Conservation (phyloP, 2,113 vertebrate species). For the Muntiacus muntjak region DNA sequence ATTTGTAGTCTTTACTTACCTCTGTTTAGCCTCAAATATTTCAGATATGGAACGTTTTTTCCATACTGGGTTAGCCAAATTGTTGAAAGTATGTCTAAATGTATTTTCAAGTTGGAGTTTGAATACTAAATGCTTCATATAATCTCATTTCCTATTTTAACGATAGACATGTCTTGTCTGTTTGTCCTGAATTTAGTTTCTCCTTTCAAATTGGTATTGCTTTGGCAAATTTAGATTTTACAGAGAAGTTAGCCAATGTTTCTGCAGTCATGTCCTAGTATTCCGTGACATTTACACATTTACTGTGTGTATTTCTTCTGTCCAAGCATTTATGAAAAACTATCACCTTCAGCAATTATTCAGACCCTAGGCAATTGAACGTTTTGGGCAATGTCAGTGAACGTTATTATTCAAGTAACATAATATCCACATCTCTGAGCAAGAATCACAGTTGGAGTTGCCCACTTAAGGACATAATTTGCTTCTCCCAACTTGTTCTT, state of each 20-base stretch:
- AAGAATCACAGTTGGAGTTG: neutral
- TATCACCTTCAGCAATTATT: neutral
- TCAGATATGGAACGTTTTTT: neutral
- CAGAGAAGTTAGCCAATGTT: neutral
- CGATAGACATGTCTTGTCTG: neutral
- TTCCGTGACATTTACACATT: neutral
- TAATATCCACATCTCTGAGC: neutral
- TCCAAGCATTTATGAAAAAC: neutral
- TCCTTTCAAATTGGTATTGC: neutral
- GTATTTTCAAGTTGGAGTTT: neutral
- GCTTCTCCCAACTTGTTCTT: neutral
- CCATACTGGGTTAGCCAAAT: neutral
- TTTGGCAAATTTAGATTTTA: neutral
- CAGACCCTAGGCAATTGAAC: neutral
- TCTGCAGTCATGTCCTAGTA: neutral
- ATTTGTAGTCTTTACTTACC: neutral
- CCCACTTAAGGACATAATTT: neutral
- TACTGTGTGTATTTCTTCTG: neutral
- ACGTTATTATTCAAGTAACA: neutral
- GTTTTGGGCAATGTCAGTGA: neutral
- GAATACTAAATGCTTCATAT: neutral
- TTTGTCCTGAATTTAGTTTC: neutral
- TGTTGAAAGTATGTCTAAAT: neutral
- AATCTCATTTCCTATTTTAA: neutral
- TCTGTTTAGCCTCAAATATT: neutral